Percentiles rank a stretch among this genome's conserved stretches.
Evolutionary conservation across 2,797 vertebrate genomes (phyloP).

Genomic region (Eidolon dupreanum): DNA sequence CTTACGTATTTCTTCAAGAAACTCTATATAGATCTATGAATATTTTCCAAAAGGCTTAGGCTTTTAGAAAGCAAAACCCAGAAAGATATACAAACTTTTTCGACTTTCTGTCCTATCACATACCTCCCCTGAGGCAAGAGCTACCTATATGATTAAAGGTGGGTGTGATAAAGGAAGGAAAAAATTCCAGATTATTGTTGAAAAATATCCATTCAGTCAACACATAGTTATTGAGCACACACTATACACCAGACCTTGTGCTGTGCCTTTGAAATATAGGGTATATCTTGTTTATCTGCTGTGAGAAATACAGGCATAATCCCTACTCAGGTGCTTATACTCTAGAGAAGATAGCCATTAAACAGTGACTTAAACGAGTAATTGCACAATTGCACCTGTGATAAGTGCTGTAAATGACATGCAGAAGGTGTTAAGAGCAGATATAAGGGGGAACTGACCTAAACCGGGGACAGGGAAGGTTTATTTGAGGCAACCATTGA

Average conservation of each 20-base stretch:
- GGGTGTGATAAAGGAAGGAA: background rate
- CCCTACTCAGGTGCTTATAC: background rate
- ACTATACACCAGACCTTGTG: background rate
- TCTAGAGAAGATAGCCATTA: background rate
- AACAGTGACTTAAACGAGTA: background rate
- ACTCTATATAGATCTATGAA: background rate
- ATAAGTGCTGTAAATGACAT: background rate
- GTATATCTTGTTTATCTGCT: background rate
- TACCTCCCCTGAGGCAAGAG: background rate
- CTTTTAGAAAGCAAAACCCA: constrained; percentile 25
- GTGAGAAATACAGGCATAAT: background rate
- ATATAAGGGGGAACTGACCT: background rate
- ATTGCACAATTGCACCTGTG: constrained; percentile 35
- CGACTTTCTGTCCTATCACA: background rate
- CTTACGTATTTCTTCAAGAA: constrained; percentile 32
- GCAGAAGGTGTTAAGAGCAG: background rate
- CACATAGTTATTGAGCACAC: background rate
- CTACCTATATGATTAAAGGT: constrained; percentile 1
- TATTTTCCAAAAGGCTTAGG: background rate
- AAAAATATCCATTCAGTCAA: constrained; percentile 4
- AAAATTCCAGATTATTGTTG: background rate
- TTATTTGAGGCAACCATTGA: constrained; percentile 39
- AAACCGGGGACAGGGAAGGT: background rate
- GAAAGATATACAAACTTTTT: background rate
- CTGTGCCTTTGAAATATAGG: background rate